A percentile compares a stretch with the other conserved stretches of the same genome.
phyloP scores from a whole-genome alignment of 1,140 invertebrate genomes.

The Calephelis virginiensis region DNA sequence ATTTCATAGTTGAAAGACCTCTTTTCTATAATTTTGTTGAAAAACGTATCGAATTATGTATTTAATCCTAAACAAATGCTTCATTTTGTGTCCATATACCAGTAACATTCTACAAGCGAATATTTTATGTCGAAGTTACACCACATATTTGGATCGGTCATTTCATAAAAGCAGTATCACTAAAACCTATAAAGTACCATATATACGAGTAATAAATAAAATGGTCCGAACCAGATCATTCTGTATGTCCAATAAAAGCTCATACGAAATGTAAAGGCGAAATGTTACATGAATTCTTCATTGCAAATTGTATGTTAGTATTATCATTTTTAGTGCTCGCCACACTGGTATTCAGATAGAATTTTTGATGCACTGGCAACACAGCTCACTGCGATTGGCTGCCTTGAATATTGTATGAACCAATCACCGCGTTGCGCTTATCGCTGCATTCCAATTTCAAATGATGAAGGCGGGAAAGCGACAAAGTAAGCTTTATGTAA shows the following conservation, averaged over 20 bases:
- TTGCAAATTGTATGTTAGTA: slow-evolving; percentile 75
- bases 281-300: slow-evolving; percentile 73
- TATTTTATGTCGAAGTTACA: slow-evolving; percentile 20
- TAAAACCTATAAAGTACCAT: slow-evolving; percentile 45
- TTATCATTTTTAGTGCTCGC: slow-evolving; percentile 77
- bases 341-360: slow-evolving; percentile 76
- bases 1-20: too few species aligned
- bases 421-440: slow-evolving; percentile 71
- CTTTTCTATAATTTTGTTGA: too few species aligned
- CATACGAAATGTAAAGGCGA: slow-evolving; percentile 63
- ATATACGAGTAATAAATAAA: slow-evolving; percentile 63
- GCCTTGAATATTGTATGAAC: slow-evolving; percentile 76
- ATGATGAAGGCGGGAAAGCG: slow-evolving; percentile 70
- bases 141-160: slow-evolving; percentile 32
- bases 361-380: slow-evolving; percentile 77
- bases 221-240: slow-evolving; percentile 55
- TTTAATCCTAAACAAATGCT: background rate
- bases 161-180: slow-evolving; percentile 50
- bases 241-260: slow-evolving; percentile 68
- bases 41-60: too few species aligned
- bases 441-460: slow-evolving; percentile 75
- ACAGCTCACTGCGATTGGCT: slow-evolving; percentile 67
- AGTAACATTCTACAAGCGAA: slow-evolving; percentile 3
- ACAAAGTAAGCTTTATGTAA: slow-evolving; percentile 59
- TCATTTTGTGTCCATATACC: background rate